These are phyloP conservation scores for Sternarchorhynchus goeldii DNA, from an alignment of 2,797 vertebrate species.

Conservation along the genomic window DNA sequence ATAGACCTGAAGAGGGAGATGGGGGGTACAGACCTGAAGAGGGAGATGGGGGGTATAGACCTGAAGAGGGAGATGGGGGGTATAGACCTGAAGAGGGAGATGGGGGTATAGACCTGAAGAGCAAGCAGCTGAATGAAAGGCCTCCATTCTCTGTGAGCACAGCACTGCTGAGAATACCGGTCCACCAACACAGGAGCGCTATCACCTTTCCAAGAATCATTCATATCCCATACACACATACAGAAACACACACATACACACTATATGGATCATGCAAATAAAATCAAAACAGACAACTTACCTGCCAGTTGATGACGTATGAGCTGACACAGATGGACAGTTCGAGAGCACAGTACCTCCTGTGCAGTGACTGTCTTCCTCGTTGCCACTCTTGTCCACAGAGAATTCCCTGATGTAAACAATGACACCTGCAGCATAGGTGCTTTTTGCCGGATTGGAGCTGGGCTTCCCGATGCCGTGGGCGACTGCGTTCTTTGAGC, in stretches of 20 bases:
- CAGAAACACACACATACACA: too few relatives aligned
- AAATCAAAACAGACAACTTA: slow-evolving; percentile 10
- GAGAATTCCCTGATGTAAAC: slow-evolving; percentile 20
- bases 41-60: background rate
- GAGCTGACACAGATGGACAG: background rate
- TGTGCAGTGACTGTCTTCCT: background rate
- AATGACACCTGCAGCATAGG: background rate
- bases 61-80: background rate
- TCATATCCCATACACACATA: too few relatives aligned
- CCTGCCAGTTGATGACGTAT: slow-evolving; percentile 26
- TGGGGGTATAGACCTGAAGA: background rate
- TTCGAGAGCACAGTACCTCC: background rate
- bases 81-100: background rate
- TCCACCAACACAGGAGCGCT: background rate
- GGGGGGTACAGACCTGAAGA: background rate
- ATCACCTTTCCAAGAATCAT: background rate
- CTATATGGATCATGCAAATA: too few relatives aligned
- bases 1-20: background rate
- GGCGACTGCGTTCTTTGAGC: background rate
- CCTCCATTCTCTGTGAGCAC: background rate
- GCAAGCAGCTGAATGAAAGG: slow-evolving; percentile 11
- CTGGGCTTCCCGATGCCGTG: slow-evolving; percentile 5
- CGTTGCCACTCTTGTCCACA: background rate
- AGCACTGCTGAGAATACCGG: background rate
- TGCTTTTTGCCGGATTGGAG: background rate